Conservation (phyloP, 2,113 vertebrate species). For the Zootoca vivipara region DNA sequence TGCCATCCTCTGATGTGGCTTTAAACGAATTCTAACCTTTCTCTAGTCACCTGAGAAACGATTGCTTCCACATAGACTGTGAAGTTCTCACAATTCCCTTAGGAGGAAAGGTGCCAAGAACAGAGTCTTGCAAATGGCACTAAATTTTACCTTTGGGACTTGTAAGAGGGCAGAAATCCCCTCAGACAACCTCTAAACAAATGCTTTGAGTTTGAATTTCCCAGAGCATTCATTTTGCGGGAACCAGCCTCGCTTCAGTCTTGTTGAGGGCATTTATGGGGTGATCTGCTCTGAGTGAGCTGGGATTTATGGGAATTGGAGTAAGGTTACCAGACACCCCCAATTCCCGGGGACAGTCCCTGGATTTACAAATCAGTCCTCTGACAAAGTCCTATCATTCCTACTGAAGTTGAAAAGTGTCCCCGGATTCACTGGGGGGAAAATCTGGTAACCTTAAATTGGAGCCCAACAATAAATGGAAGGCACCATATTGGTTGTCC, state of each 20-base stretch:
- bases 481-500: no score
- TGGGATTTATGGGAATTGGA: no score
- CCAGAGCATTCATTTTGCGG: not conserved
- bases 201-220: not conserved
- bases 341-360: no score
- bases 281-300: not conserved
- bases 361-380: no score
- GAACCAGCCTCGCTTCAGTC: not conserved
- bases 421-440: no score
- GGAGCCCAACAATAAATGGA: no score
- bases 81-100: not conserved
- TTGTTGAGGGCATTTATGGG: not conserved
- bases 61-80: not conserved
- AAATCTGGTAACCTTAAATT: no score
- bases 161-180: not conserved
- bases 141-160: not conserved
- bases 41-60: not conserved
- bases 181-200: not conserved
- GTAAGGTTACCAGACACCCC: no score
- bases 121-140: not conserved
- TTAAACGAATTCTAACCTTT: slow-evolving; percentile 1
- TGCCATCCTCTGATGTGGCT: not conserved
- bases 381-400: no score
- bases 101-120: not conserved
- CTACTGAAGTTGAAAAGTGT: no score